Base-by-base conservation (phyloP, 1,140 invertebrate species). In the Dinothrombium tinctorium region DNA sequence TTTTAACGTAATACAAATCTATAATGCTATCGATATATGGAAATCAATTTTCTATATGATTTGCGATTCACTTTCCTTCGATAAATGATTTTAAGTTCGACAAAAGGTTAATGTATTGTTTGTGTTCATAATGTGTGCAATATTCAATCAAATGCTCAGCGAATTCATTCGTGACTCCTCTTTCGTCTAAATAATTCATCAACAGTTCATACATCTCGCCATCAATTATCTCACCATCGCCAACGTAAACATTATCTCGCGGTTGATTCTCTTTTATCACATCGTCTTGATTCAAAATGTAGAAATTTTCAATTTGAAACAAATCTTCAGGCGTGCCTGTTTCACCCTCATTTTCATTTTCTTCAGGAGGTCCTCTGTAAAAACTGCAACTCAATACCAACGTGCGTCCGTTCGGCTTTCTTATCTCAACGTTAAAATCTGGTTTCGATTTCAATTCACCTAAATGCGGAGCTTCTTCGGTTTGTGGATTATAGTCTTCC, bases 181-280 rank as follows among this genome's bases (percentile, higher is more conserved):
- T 81, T 53, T 92, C 84, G 56, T 90, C 83, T 37, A 94, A 63
- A 43, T 81, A 67, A 53, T 89, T 87, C 76, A 92, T 81, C 31
- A 92, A 60, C 17, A 90, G 64, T 57, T 92, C 86, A 54, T 92
- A 92, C 20, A 94, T 60, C 54, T 84, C 76, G 40, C 77, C 79
- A 63, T 87, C 81, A 23, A 89, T 66, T 35, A 86, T 76, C 59
- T 84, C 80, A 38, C 81, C 81, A 47, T 77, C 74, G 22, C 86
- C 78, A 2, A 75, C 69, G 57, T 87, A 90, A 5, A 72, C 66
- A 50, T 73, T 74, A 43, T 86, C 81, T 43, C 69, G 71, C 65
- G 72, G 74, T 51, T 83, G 74, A 20, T 78, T 78, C 50, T 80
- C 68, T 53, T 71, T 83, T 9, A n/a, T 17, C 12, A 23, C 25